phyloP scores from a whole-genome alignment of 2,113 vertebrate species.

The Myanophis thanlyinensis region DNA sequence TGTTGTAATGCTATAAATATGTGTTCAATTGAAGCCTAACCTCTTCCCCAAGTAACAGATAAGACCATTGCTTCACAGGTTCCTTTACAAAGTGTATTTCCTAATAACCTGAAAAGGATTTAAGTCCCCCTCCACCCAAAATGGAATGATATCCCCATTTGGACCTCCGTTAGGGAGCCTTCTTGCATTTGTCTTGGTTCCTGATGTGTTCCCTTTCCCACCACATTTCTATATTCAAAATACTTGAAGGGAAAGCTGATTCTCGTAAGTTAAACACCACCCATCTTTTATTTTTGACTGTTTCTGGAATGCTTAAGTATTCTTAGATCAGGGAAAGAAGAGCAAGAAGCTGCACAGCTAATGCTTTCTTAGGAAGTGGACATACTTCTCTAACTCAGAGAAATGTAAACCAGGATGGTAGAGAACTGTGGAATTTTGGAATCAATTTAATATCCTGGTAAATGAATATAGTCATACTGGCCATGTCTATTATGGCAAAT shows the following conservation, averaged over 20 bases:
- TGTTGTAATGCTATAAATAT: neutral
- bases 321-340: neutral
- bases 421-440: neutral
- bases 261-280: neutral
- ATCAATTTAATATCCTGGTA: neutral
- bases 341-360: neutral
- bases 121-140: neutral
- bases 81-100: neutral
- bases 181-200: neutral
- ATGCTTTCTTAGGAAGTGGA: neutral
- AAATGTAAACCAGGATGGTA: neutral
- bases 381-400: neutral
- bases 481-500: neutral
- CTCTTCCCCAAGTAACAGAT: neutral
- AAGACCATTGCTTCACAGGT: neutral
- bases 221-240: neutral
- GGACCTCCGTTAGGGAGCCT: neutral
- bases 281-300: neutral
- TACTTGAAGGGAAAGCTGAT: neutral
- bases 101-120: neutral
- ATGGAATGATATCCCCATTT: neutral
- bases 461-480: neutral
- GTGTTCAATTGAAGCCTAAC: neutral
- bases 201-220: neutral
- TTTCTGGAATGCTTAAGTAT: neutral